Conservation (phyloP, 2,888 invertebrate genomes). For the Camponotus fellah region DNA sequence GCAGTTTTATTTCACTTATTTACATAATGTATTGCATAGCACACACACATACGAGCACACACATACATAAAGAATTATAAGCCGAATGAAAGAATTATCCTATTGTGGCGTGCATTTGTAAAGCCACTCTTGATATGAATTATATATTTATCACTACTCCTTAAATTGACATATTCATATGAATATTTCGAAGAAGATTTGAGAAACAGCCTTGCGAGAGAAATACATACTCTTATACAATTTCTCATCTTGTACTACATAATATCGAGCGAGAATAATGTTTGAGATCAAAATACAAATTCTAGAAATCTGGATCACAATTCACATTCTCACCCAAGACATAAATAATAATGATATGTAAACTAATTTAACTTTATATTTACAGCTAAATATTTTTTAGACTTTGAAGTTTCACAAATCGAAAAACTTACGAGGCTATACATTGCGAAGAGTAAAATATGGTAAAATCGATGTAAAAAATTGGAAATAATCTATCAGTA, state of each 20-base stretch:
- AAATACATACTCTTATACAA: background rate
- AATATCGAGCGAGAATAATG: slow-evolving; percentile 25
- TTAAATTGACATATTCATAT: slow-evolving; percentile 37
- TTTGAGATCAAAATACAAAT: slow-evolving; percentile 8
- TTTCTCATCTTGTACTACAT: slow-evolving; percentile 25
- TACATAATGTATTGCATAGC: slow-evolving; percentile 63
- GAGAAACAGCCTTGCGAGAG: slow-evolving; percentile 13
- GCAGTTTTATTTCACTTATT: slow-evolving; percentile 33
- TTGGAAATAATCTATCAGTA: slow-evolving; percentile 8
- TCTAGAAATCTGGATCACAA: background rate
- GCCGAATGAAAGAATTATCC: slow-evolving; percentile 3
- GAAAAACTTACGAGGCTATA: slow-evolving; percentile 28
- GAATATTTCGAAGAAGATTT: slow-evolving; percentile 39
- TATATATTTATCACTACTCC: slow-evolving; percentile 4
- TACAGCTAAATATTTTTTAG: slow-evolving; percentile 33
- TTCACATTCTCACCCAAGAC: slow-evolving; percentile 11
- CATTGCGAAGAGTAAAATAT: slow-evolving; percentile 19
- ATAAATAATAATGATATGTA: background rate
- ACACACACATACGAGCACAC: background rate
- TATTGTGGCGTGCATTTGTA: background rate
- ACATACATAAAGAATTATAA: background rate
- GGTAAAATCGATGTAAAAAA: slow-evolving; percentile 39
- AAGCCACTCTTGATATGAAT: slow-evolving; percentile 15
- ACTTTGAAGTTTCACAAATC: slow-evolving; percentile 4
- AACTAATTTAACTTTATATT: slow-evolving; percentile 31